Evolutionary conservation across 2,797 vertebrate species (phyloP).

Genomic region (Microhierax caerulescens): DNA sequence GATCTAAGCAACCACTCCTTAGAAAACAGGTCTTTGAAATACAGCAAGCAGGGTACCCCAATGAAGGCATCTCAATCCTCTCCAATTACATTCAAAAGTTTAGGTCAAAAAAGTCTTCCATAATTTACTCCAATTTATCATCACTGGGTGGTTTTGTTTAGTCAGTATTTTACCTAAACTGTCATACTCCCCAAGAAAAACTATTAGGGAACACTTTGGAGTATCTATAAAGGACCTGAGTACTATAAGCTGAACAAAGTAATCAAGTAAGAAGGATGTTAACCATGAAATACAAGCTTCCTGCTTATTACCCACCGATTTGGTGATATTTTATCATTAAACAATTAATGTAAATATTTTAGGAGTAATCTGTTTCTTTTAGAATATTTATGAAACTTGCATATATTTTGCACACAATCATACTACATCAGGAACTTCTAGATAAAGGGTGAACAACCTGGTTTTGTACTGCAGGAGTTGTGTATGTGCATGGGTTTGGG

Average conservation of each 20-base stretch:
- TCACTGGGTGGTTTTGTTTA: neutral
- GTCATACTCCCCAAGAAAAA: neutral
- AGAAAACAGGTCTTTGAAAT: neutral
- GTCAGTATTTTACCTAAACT: neutral
- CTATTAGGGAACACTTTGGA: neutral
- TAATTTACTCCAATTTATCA: neutral
- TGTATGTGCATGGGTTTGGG: rapidly evolving
- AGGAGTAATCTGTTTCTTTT: neutral
- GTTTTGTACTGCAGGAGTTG: neutral
- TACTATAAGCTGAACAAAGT: neutral
- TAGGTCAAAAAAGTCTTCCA: neutral
- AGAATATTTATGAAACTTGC: neutral
- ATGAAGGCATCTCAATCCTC: neutral
- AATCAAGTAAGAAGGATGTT: neutral
- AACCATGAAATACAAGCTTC: neutral
- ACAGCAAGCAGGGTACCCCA: neutral
- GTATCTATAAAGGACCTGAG: neutral
- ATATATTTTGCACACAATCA: neutral
- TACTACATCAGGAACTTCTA: neutral
- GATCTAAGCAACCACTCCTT: neutral
- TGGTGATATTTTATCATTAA: neutral
- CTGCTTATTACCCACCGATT: neutral
- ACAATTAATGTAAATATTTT: neutral
- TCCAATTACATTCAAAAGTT: neutral
- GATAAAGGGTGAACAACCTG: neutral